These are phyloP conservation scores for Automeris io DNA, from an alignment of 2,888 invertebrate genomes.

Conservation along the genomic window DNA sequence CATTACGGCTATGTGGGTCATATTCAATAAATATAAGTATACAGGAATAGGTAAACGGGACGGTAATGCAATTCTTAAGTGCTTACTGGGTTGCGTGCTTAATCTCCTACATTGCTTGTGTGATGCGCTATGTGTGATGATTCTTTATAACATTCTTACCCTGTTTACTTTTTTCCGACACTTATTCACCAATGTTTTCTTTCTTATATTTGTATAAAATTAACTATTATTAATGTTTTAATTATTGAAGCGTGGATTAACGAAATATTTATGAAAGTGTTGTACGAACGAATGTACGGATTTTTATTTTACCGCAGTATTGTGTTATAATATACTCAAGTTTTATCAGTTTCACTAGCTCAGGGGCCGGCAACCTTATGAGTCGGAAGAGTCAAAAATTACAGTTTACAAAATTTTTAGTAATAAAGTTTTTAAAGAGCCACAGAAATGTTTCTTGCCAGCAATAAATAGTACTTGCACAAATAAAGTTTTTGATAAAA, in stretches of 20 bases:
- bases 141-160: constrained; percentile 9
- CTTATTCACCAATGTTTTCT: background rate
- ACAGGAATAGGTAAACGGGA: constrained; percentile 20
- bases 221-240: constrained; percentile 1
- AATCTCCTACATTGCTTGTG: constrained; percentile 48
- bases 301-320: constrained; percentile 2
- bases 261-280: constrained; percentile 2
- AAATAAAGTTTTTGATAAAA: too few relatives aligned
- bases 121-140: constrained; percentile 28
- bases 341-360: constrained; percentile 50
- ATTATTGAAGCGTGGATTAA: constrained; percentile 3
- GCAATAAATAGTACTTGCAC: too few relatives aligned
- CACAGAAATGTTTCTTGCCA: too few relatives aligned
- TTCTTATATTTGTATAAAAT: background rate
- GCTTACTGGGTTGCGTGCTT: constrained; percentile 45
- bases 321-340: background rate
- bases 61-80: constrained; percentile 32
- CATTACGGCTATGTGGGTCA: constrained; percentile 45
- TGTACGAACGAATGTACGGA: background rate
- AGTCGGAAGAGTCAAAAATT: too few relatives aligned
- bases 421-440: too few relatives aligned
- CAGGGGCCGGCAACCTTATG: too few relatives aligned
- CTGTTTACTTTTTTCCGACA: background rate
- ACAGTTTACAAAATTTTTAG: too few relatives aligned
- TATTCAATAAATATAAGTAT: constrained; percentile 23